Conservation (phyloP, 2,888 invertebrate species). For the Eulithis testata region DNA sequence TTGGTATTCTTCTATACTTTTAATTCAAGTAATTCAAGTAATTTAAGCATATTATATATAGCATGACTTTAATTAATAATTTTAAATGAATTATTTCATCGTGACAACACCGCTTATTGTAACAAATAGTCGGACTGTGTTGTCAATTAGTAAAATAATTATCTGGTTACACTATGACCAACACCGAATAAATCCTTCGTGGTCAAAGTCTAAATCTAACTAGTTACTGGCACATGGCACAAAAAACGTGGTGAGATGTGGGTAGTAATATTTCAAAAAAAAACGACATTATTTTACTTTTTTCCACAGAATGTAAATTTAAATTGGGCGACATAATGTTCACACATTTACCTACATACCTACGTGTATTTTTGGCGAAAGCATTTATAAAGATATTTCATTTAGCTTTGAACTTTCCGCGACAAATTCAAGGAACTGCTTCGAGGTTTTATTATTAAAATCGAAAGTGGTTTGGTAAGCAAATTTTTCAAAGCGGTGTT, state of each 20-base stretch:
- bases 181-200: no score
- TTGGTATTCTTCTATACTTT: slow-evolving; percentile 8
- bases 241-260: no score
- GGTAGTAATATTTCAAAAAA: background rate
- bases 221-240: no score
- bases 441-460: background rate
- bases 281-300: background rate
- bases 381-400: slow-evolving; percentile 30
- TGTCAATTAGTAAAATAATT: no score
- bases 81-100: no score
- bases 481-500: background rate
- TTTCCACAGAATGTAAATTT: background rate
- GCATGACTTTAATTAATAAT: no score
- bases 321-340: slow-evolving; percentile 19
- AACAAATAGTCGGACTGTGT: no score
- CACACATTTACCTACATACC: slow-evolving; percentile 10
- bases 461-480: background rate
- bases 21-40: no score
- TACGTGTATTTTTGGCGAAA: slow-evolving; percentile 19
- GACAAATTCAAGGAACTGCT: slow-evolving; percentile 8
- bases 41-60: no score
- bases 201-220: slow-evolving; percentile 16
- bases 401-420: slow-evolving; percentile 23
- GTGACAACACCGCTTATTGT: no score
- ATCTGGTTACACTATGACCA: no score